phyloP scores from a whole-genome alignment of 1,140 invertebrate species.

The Drosophila orosa region DNA sequence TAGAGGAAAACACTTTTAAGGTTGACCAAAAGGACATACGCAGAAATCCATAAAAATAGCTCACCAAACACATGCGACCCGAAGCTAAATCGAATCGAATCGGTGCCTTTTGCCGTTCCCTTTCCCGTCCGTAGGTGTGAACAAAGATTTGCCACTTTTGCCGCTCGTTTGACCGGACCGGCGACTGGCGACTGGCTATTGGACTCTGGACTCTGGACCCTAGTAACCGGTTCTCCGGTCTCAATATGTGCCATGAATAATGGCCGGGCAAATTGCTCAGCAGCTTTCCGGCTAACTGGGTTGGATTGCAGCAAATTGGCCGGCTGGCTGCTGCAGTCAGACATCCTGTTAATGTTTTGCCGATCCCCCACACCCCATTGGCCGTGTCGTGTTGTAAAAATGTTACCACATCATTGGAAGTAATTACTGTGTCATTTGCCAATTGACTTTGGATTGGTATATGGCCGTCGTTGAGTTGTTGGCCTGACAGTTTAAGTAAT shows the following conservation, averaged over 20 bases:
- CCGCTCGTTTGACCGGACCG: conserved; percentile 61
- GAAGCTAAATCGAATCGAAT: conserved; percentile 18
- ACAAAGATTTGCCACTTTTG: conserved; percentile 82
- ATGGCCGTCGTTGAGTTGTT: conserved; percentile 28
- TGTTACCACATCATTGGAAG: conserved; percentile 65
- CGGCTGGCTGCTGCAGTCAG: conserved; percentile 50
- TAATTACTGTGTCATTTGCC: conserved; percentile 73
- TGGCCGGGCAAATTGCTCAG: conserved; percentile 73
- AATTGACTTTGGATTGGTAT: conserved; percentile 67
- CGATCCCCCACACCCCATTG: conserved; percentile 3
- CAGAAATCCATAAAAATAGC: conserved; percentile 80
- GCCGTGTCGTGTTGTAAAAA: conserved; percentile 38
- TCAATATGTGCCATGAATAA: conserved; percentile 79
- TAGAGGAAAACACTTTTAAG: conserved; percentile 80
- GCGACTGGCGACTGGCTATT: conserved; percentile 29
- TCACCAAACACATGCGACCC: conserved; percentile 64
- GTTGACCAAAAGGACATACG: conserved; percentile 76
- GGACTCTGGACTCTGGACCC: neutral
- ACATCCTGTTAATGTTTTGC: conserved; percentile 47
- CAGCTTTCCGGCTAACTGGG: conserved; percentile 35
- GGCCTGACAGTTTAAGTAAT: conserved; percentile 34
- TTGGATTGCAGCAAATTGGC: conserved; percentile 51
- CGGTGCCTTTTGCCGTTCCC: neutral
- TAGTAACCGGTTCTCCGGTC: conserved; percentile 18
- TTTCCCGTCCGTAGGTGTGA: conserved; percentile 58